These are phyloP conservation scores for Argyrosomus regius DNA, from an alignment of 2,797 vertebrate genomes.

Conservation along the genomic window DNA sequence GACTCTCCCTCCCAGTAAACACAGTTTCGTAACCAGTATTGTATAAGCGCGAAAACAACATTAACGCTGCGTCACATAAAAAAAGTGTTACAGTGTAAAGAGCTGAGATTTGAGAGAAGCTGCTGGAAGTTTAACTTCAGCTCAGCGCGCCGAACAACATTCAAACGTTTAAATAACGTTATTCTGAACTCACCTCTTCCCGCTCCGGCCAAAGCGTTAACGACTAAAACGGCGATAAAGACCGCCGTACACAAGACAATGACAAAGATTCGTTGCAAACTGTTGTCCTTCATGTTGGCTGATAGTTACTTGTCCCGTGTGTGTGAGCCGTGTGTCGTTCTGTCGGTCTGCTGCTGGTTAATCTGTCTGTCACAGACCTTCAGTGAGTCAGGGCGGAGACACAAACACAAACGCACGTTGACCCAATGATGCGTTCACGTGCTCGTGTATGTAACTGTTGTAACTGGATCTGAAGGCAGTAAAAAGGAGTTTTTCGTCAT, in stretches of 20 bases:
- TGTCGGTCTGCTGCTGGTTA: not conserved
- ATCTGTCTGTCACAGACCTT: not conserved
- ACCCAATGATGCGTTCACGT: slow-evolving; percentile 36
- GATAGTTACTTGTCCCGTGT: too few relatives aligned
- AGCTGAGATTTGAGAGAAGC: not conserved
- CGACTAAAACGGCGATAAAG: slow-evolving; percentile 57
- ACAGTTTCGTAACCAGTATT: not conserved
- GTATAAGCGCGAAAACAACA: not conserved
- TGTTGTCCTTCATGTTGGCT: slow-evolving; percentile 61
- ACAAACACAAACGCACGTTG: slow-evolving; percentile 26
- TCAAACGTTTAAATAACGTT: rapidly evolving
- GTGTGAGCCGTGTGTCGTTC: not conserved
- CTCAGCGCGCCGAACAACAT: not conserved
- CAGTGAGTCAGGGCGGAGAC: not conserved
- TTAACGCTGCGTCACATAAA: not conserved
- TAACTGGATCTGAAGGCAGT: too few relatives aligned
- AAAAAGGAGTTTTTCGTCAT: not conserved
- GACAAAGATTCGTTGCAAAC: slow-evolving; percentile 22
- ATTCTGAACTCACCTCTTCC: slow-evolving; percentile 68
- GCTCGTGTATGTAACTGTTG: not conserved
- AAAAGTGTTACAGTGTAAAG: not conserved
- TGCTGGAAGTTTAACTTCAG: not conserved
- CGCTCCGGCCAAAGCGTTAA: slow-evolving; percentile 75
- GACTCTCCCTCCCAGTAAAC: not conserved
- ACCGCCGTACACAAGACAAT: slow-evolving; percentile 56